Evolutionary conservation across 35 echinoderm and acorn worm genomes (phyloP).

Genomic region (Apostichopus japonicus): DNA sequence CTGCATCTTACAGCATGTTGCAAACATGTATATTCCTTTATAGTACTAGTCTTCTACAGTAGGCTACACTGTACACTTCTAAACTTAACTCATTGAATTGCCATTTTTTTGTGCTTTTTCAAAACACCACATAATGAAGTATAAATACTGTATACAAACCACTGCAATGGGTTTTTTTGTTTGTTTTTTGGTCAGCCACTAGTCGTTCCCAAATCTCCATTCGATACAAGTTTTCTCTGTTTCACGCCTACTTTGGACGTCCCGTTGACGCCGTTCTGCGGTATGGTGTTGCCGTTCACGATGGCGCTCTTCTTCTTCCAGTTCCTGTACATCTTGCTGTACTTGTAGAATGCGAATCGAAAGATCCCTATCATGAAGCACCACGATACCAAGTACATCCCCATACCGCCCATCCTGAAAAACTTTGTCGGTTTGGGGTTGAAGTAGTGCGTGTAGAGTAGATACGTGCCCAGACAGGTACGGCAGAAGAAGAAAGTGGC

Average conservation of each 20-base stretch:
- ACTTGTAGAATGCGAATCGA: constrained; percentile 76
- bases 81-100: too few species aligned
- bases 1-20: too few species aligned
- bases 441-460: constrained; percentile 62
- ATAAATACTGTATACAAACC: too few species aligned
- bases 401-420: constrained; percentile 74
- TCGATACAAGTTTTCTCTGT: constrained; percentile 13
- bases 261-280: neutral
- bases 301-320: constrained; percentile 34
- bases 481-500: constrained; percentile 75
- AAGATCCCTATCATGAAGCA: constrained; percentile 70
- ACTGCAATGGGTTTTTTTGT: too few species aligned
- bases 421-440: constrained; percentile 68
- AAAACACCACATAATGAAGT: too few species aligned
- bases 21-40: too few species aligned
- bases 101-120: too few species aligned
- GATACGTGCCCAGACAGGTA: constrained; percentile 67
- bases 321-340: constrained; percentile 56
- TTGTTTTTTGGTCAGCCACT: neutral
- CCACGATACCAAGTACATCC: constrained; percentile 77
- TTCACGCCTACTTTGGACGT: neutral
- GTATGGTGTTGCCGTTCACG: neutral
- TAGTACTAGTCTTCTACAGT: too few species aligned
- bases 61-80: too few species aligned
- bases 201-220: constrained; percentile 1